Base-by-base conservation (phyloP, 2,113 vertebrate genomes). In the Onychostruthus taczanowskii region DNA sequence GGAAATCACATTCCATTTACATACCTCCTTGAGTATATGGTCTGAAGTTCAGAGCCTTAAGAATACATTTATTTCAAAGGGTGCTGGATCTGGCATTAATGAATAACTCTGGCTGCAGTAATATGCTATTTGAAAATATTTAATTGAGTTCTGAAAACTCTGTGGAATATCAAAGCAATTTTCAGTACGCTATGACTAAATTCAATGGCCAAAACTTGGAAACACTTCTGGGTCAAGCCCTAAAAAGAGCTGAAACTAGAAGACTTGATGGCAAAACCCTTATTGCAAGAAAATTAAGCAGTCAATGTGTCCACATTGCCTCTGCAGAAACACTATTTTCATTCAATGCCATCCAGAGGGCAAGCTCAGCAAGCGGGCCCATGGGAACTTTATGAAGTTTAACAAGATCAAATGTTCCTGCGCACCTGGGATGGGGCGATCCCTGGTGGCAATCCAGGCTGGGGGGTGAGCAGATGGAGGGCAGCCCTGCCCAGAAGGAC, bases 61-160 rank as follows among this genome's bases (percentile, higher is more conserved):
- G 94, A 95, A 89, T 13, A 63, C 46, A 8, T 9, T 80, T 52
- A 88, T 93, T 95, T 96, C 95, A 97, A 95, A 94, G 66, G 35
- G 33, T 43, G 26, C 41, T 58, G 59, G 41, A 92, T 83, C 17
- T 77, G 33, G 72, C 49, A 90, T 79, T 93, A 91, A 82, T 84
- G 63, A 95, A 55, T 67, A 89, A 89, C 23, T 93, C 59, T 43
- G 83, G 91, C 68, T 72, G 39, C 68, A 93, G 81, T 89, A 77
- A 95, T 78, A 93, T 26, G 68, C 94, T 95, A 75, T 90, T 89
- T 89, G 93, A 95, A 93, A 94, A 92, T 89, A 91, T 87, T 96
- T 92, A 84, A 93, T 75, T 84, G 81, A 84, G 46, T 30, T 78
- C 68, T 80, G 89, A 84, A 95, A 62, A 68, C 73, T 84, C 68